Evolutionary conservation across 2,113 vertebrate species (phyloP), one percentile per base, ranked within the genome.

Genomic region (Psittacula cyanocephala): DNA sequence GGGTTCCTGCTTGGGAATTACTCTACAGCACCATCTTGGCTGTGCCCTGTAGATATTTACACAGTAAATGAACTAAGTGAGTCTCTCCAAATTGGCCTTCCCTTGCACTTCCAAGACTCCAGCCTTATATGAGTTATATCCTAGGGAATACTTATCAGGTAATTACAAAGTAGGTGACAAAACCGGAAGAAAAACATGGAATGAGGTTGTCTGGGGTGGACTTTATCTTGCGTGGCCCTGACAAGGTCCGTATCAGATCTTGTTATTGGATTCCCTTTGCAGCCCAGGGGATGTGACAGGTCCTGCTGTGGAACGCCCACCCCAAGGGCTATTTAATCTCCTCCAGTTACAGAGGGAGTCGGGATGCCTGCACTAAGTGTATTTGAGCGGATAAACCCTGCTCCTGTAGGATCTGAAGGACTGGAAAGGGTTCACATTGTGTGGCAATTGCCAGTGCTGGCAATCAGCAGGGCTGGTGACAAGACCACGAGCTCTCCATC

Each of bases 401-500:
- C 33, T 62, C 19, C 71, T 57, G 18, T 16, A n/a, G 72, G 22
- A 43, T 11, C 33, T 46, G 55, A 43, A 33, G 27, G 18, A 27
- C 33, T 80, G 82, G 47, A 17, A 28, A 69, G 43, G 7, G 9
- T 27, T 70, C 28, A 9, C 29, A 5, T 9, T 31, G 28, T 22
- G 29, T 29, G 8, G 33, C 2, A 27, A 27, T 0, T 33, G 46
- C 22, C 43, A 44, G 43, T 18, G 72, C 63, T 77, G 65, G 28
- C 41, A 31, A 3, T 31, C 43, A 68, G 27, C 20, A 24, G 29
- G 31, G 74, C 55, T 57, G 50, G 37, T 3, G 17, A 46, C 52
- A 46, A 35, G 28, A 17, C 11, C 6, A 1, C 7, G 28, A n/a
- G 29, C 29, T 76, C 79, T 80, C 53, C 0, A 0, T 17, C 10